These are phyloP conservation scores for Macrosiphum euphorbiae DNA, from an alignment of 2,888 invertebrate genomes.

Conservation along the genomic window DNA sequence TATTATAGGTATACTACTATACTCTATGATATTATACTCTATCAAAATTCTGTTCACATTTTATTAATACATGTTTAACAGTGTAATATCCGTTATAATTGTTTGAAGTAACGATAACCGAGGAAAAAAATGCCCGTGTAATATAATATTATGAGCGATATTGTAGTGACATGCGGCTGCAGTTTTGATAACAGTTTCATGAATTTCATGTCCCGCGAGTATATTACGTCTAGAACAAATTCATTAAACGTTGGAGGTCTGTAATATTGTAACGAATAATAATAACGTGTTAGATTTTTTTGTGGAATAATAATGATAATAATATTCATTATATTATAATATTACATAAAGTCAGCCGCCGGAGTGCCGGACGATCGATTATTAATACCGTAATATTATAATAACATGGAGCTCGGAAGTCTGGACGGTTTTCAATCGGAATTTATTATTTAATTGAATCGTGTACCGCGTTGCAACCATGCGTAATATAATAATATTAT, in stretches of 20 bases:
- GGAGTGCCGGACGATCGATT: neutral
- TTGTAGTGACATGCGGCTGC: neutral
- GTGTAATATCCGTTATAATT: neutral
- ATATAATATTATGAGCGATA: neutral
- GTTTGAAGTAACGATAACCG: neutral
- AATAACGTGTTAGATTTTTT: neutral
- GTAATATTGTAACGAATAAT: neutral
- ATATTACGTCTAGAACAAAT: neutral
- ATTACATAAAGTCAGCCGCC: neutral
- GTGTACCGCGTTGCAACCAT: neutral
- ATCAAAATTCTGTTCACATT: neutral
- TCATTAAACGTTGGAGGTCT: neutral
- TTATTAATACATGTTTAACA: neutral
- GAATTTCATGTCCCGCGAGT: neutral
- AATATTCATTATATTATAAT: neutral
- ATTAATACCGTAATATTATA: neutral
- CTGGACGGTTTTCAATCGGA: neutral
- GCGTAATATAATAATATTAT: neutral
- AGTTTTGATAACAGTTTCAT: neutral
- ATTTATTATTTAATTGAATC: conserved; percentile 2
- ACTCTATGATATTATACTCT: neutral
- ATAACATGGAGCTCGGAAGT: neutral
- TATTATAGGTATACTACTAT: no score
- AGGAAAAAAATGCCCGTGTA: neutral
- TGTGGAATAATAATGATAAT: neutral